Evolutionary conservation across 2,113 vertebrate species (phyloP).

Genomic region (Recurvirostra avosetta): DNA sequence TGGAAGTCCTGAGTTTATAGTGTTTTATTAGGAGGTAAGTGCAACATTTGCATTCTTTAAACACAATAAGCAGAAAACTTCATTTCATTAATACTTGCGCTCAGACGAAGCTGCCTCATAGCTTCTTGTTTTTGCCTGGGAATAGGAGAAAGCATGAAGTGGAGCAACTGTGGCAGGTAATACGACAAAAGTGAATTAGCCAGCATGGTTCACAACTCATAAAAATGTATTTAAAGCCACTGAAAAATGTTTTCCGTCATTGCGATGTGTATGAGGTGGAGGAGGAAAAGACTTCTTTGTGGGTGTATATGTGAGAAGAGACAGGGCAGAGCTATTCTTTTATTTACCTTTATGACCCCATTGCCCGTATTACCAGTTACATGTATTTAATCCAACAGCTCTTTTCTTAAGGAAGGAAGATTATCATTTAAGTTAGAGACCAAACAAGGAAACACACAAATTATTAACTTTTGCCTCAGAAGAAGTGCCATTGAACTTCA

Average conservation of each 20-base stretch:
- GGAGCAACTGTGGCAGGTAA: background rate
- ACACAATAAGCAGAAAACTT: background rate
- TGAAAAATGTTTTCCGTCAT: background rate
- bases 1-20: background rate
- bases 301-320: background rate
- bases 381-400: background rate
- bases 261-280: background rate
- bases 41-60: background rate
- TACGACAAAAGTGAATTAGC: background rate
- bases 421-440: background rate
- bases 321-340: background rate
- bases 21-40: background rate
- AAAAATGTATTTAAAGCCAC: background rate
- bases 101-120: background rate
- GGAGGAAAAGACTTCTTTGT: background rate
- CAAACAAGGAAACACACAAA: background rate
- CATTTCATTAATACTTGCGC: background rate
- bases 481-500: background rate
- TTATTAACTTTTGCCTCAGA: background rate
- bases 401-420: background rate
- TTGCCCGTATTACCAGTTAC: background rate
- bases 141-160: background rate
- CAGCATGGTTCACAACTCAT: background rate
- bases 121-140: background rate
- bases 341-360: background rate